phyloP scores from a whole-genome alignment of 2,797 vertebrate species.

The Arctocebus calabarensis region DNA sequence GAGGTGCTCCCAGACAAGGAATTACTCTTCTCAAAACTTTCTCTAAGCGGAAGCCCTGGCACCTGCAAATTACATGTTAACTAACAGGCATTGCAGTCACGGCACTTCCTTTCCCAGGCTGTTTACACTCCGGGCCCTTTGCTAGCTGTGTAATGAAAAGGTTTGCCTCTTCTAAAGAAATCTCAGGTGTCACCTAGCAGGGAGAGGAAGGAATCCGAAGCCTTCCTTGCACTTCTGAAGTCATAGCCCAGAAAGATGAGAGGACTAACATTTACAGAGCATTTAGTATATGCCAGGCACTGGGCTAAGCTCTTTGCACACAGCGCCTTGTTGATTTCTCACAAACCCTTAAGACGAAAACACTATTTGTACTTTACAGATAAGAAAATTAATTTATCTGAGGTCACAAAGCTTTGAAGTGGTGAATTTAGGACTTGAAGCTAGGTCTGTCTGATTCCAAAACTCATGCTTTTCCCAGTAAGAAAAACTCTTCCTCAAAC shows the following conservation, averaged over 20 bases:
- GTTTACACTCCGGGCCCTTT: neutral
- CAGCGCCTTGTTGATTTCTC: conserved; percentile 33
- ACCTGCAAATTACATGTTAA: conserved; percentile 21
- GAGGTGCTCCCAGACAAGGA: neutral
- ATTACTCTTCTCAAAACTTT: neutral
- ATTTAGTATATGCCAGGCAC: neutral
- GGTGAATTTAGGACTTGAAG: neutral
- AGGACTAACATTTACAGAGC: neutral
- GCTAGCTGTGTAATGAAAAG: conserved; percentile 28
- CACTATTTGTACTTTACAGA: neutral
- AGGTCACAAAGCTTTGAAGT: conserved; percentile 19
- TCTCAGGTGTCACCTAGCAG: conserved; percentile 24
- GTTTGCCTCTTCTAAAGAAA: conserved; percentile 39
- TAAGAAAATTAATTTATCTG: conserved; percentile 30
- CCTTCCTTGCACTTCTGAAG: neutral
- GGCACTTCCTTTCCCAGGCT: conserved; percentile 46
- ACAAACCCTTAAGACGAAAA: neutral
- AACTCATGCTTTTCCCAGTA: neutral
- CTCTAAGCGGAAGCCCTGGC: neutral
- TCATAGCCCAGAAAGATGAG: neutral
- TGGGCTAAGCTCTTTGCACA: neutral
- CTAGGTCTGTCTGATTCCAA: neutral
- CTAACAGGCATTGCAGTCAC: neutral
- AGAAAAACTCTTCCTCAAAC: neutral
- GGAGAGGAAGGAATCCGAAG: neutral